Base-by-base conservation (phyloP, 2,888 invertebrate species). In the Spodoptera littoralis region DNA sequence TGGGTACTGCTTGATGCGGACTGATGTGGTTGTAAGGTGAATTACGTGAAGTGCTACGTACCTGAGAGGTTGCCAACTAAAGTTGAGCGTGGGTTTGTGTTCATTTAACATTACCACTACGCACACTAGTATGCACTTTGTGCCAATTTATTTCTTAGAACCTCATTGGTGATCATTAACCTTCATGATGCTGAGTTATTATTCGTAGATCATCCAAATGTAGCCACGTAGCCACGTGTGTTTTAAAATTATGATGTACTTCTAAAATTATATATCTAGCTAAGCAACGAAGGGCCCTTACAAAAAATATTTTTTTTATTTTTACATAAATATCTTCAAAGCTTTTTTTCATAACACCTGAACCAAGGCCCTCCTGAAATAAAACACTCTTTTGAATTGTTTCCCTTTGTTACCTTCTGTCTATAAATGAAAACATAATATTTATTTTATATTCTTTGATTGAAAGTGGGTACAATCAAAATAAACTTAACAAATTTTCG, bases 11-110 rank as follows among this genome's bases (percentile, higher is more conserved):
- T 60, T 64, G 55, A 63, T 49, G 53, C 50, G 57, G 55, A 62
- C 53, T 56, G 46, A 73, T 60, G 61, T 58, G 41, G 47, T 51
- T 44, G 47, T 50, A 50, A 60, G 53, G 57, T 63, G 47, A 55
- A 42, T 61, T 60, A 53, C 61, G 11, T 57, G 55, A 66, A n/a
- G 11, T 49, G 50, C 27, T 27, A 18, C 18, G 41, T 51, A 47
- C 48, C 48, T 45, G 60, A 45, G 60, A 45, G 48, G 27, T 52
- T 41, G 12, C 18, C 13, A 18, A 30, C 11, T 36, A 41, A 18
- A 8, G 11, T 49, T 11, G 24, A 6, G 9, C 27, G 36, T 22
- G 36, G 44, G 12, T 12, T 12, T 27, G 27, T 45, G 36, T 36
- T 36, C 36, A 36, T 5, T 36, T 36, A 36, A 36, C 36, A 36